These are phyloP conservation scores for Aspidoscelis tigris DNA, from an alignment of 2,113 vertebrate species.

Conservation along the genomic window DNA sequence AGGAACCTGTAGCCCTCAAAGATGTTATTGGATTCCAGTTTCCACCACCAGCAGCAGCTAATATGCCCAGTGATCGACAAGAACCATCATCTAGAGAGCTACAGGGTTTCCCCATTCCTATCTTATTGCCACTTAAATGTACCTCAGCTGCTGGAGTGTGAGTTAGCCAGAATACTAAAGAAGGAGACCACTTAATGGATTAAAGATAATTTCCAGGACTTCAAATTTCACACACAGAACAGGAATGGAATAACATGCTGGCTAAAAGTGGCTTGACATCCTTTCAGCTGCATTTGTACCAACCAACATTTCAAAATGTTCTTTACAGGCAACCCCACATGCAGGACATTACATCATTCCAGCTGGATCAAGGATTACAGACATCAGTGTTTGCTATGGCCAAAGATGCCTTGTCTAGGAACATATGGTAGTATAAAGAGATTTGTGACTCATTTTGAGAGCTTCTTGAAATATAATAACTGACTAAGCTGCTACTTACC, in stretches of 20 bases:
- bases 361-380: neutral
- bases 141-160: neutral
- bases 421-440: neutral
- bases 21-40: neutral
- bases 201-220: too few species aligned
- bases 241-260: too few species aligned
- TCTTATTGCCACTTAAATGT: neutral
- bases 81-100: too few species aligned
- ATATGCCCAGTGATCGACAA: neutral
- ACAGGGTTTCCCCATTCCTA: neutral
- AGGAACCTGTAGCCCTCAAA: neutral
- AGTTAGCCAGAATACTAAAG: neutral
- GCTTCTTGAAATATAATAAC: constrained; percentile 2
- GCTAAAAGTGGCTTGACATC: neutral
- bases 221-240: too few species aligned
- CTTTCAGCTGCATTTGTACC: neutral
- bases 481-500: neutral
- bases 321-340: neutral
- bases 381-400: neutral
- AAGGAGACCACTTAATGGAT: neutral
- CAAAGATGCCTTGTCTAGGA: neutral
- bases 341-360: neutral
- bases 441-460: neutral
- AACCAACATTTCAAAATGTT: neutral
- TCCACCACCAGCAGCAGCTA: neutral